Base-by-base conservation (phyloP, 1,140 invertebrate genomes). In the Drosophila burlai region DNA sequence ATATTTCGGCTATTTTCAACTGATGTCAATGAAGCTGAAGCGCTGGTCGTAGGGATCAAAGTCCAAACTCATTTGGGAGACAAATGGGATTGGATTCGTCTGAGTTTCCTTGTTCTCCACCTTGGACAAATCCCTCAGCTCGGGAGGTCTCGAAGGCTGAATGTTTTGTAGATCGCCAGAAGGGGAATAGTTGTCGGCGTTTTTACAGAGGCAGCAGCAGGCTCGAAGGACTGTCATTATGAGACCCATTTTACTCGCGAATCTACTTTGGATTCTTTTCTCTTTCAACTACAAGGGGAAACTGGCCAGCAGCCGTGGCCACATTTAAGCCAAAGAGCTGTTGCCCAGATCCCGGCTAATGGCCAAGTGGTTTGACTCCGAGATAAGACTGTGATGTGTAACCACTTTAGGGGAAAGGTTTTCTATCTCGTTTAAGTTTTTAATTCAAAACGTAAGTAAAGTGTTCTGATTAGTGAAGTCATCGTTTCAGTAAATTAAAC, bases 31-130 rank as follows among this genome's bases (percentile, higher is more conserved):
- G 4, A 69, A 31, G 36, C 34, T 61, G 6, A 84, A 86, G 13
- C 82, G 58, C 18, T 50, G 52, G 73, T 86, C 82, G 40, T 86
- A 86, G 6, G 82, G 83, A 76, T 85, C 65, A 11, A 85, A 75
- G 29, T 85, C 75, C 36, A 82, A 31, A 29, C 21, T 76, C 79
- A 82, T 82, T 54, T 86, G 61, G 42, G 80, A 72, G 13, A 42
- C 38, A 40, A 65, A 58, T 11, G 66, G 26, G 16, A 71, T 18
- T 21, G 79, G 62, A n/a, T 21, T 45, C 4, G 8, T 29, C 3
- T 7, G 21, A 1, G 24, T 29, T 18, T 69, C 40, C 3, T 2
- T n/a, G 6, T 5, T 18, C 2, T 64, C 57, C 31, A 24, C 21
- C 10, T 59, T 50, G 2, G n/a, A 0, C 1, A 13, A n/a, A 11